These are phyloP conservation scores for Cerceris rybyensis DNA, from an alignment of 2,888 invertebrate species.

Conservation along the genomic window DNA sequence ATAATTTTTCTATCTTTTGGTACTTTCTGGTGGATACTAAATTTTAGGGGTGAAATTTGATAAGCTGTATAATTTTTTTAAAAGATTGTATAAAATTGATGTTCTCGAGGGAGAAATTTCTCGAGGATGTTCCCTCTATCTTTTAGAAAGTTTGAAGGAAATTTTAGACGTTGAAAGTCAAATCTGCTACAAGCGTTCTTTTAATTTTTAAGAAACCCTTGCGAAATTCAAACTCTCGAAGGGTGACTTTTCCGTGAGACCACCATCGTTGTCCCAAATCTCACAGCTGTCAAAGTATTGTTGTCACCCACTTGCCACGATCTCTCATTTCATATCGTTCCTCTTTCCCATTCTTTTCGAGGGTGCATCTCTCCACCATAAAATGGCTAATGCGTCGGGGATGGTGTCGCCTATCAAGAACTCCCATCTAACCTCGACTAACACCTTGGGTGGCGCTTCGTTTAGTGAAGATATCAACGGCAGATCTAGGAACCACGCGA, in stretches of 20 bases:
- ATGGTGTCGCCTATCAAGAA: conserved; percentile 71
- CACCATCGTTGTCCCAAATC: conserved; percentile 20
- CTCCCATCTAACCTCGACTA: conserved; percentile 75
- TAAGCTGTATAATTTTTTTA: too few species aligned
- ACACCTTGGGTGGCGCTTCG: conserved; percentile 79
- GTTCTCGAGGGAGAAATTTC: too few species aligned
- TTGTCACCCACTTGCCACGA: conserved; percentile 73
- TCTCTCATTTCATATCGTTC: conserved; percentile 62
- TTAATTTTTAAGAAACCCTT: background rate
- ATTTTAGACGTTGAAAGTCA: too few species aligned
- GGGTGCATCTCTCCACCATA: conserved; percentile 53
- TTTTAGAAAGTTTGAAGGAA: too few species aligned
- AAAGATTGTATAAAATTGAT: too few species aligned
- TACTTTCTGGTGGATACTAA: too few species aligned
- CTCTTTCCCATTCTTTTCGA: conserved; percentile 26
- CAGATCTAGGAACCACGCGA: conserved; percentile 68
- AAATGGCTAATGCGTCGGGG: conserved; percentile 76
- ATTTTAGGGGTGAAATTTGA: too few species aligned
- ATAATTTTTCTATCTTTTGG: too few species aligned
- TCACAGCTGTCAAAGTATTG: conserved; percentile 53
- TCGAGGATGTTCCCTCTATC: too few species aligned
- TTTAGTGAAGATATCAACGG: conserved; percentile 75
- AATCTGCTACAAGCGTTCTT: too few species aligned
- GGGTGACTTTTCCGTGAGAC: conserved; percentile 3
- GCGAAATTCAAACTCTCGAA: background rate